These are phyloP conservation scores for Ctenosaura bakeri DNA, from an alignment of 2,797 vertebrate species.

Conservation along the genomic window DNA sequence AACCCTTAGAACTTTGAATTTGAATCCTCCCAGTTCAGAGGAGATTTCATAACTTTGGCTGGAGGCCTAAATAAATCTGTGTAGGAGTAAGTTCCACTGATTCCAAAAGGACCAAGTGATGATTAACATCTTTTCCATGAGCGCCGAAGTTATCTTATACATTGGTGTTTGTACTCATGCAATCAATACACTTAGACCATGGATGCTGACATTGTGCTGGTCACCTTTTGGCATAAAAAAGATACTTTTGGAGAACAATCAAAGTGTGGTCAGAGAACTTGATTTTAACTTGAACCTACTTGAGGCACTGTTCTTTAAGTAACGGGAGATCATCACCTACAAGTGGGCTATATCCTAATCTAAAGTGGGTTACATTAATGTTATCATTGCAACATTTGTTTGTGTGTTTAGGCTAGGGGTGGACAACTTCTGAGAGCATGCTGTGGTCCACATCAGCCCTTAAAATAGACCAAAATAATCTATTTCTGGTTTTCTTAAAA, in stretches of 20 bases:
- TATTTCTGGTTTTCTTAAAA: no score
- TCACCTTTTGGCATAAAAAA: not conserved
- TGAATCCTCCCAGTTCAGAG: not conserved
- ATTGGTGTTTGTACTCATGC: not conserved
- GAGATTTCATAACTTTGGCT: conserved; percentile 30
- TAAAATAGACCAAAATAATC: no score
- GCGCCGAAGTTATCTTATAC: not conserved
- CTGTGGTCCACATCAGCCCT: no score
- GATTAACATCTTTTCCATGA: not conserved
- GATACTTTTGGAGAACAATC: not conserved
- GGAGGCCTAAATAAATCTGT: not conserved
- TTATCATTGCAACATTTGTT: not conserved
- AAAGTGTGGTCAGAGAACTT: not conserved
- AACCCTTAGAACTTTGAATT: not conserved
- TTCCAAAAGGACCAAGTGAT: conserved; percentile 6
- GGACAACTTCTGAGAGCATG: no score
- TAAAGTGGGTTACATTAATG: not conserved
- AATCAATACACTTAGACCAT: not conserved
- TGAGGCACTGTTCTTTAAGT: not conserved
- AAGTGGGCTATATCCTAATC: not conserved
- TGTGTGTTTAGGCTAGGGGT: not conserved
- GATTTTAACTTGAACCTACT: no score
- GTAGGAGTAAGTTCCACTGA: not conserved
- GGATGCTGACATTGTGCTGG: not conserved
- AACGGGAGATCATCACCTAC: not conserved